A percentile compares a stretch with the other conserved stretches of the same genome.
Evolutionary conservation across 2,797 vertebrate species (phyloP).

Genomic region (Falco concolor): DNA sequence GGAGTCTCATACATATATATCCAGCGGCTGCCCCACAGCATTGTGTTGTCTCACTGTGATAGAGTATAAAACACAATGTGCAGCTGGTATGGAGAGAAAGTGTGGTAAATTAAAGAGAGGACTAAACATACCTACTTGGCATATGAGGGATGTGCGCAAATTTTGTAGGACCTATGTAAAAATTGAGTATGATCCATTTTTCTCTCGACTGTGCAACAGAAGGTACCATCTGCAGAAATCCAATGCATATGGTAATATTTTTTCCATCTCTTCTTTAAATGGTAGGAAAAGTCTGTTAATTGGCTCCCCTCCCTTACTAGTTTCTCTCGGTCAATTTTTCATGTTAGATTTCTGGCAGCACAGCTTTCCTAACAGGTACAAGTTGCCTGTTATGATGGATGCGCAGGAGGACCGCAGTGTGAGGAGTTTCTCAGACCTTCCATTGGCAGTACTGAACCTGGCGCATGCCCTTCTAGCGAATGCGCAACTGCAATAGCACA

Average conservation of each 20-base stretch:
- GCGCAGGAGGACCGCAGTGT: background rate
- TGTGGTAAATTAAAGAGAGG: background rate
- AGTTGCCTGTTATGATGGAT: background rate
- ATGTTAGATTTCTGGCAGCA: background rate
- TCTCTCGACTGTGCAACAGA: background rate
- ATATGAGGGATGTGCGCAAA: background rate
- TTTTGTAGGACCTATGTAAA: background rate
- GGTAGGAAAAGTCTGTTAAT: background rate
- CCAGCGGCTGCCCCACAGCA: background rate
- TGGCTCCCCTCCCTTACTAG: background rate
- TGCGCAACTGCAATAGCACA: background rate
- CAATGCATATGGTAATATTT: slow-evolving; percentile 4
- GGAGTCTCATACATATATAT: rapidly evolving
- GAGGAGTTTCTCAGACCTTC: background rate
- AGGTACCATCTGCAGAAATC: slow-evolving; percentile 37
- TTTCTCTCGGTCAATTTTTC: background rate
- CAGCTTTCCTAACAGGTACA: background rate
- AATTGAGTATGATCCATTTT: background rate
- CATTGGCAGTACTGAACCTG: background rate
- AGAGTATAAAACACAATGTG: background rate
- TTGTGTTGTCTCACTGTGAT: background rate
- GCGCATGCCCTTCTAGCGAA: background rate
- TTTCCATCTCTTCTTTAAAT: background rate
- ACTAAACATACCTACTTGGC: background rate
- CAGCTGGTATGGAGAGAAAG: background rate